phyloP scores from a whole-genome alignment of 1,140 invertebrate species.

The Ridgeia piscesae region DNA sequence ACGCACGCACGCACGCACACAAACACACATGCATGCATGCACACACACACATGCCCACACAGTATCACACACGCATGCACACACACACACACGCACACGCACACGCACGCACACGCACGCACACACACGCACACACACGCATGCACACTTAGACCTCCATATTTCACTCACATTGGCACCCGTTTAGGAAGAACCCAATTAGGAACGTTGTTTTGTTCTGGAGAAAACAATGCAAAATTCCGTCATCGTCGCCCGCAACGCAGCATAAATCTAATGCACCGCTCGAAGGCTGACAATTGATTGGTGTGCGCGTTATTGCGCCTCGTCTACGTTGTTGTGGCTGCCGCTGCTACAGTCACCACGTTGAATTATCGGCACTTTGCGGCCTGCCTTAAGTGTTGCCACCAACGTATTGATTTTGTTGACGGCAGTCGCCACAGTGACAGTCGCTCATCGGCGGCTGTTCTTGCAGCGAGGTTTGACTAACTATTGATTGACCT shows the following conservation, averaged over 20 bases:
- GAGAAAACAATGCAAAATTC: background rate
- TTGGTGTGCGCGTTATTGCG: background rate
- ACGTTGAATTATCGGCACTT: background rate
- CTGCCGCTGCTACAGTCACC: background rate
- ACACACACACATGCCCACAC: too few relatives aligned
- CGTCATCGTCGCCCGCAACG: background rate
- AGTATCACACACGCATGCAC: too few relatives aligned
- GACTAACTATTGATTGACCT: background rate
- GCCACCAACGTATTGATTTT: constrained; percentile 1
- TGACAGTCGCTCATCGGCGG: background rate
- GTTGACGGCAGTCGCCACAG: background rate
- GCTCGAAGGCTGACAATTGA: background rate
- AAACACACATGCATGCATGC: too few relatives aligned
- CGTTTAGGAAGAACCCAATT: background rate
- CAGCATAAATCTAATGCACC: background rate
- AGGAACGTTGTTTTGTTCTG: background rate
- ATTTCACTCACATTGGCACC: background rate
- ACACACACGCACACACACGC: too few relatives aligned
- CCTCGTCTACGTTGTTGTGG: background rate
- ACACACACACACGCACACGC: too few relatives aligned
- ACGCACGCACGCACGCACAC: too few relatives aligned
- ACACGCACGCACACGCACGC: too few relatives aligned
- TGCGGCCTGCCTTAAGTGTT: background rate
- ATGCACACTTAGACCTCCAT: too few relatives aligned
- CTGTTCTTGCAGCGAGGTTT: background rate